Percentiles rank a stretch among this genome's conserved stretches.
Evolutionary conservation across 2,797 vertebrate genomes (phyloP).

Genomic region (Microctenopoma steveboyesi): DNA sequence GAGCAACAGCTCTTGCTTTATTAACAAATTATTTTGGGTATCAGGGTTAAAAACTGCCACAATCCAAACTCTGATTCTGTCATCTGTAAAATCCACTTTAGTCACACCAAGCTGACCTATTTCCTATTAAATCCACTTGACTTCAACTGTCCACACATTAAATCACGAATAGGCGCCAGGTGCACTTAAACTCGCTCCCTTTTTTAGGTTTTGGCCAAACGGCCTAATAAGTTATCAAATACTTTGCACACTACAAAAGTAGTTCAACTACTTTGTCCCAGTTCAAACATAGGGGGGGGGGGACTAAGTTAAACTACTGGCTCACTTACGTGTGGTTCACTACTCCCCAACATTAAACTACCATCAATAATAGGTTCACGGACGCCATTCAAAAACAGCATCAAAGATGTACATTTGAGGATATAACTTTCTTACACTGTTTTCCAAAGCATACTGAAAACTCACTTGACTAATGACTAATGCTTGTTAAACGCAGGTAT

Average conservation of each 20-base stretch:
- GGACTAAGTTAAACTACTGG: too few species aligned
- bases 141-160: slow-evolving; percentile 3
- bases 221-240: too few species aligned
- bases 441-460: neutral
- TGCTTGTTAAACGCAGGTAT: neutral
- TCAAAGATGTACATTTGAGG: too few species aligned
- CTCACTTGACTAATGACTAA: neutral
- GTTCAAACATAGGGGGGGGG: too few species aligned
- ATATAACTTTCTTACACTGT: too few species aligned
- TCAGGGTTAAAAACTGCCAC: slow-evolving; percentile 1
- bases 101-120: slow-evolving; percentile 20
- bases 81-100: slow-evolving; percentile 27
- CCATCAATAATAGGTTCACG: too few species aligned
- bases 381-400: too few species aligned
- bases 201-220: too few species aligned
- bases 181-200: neutral
- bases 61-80: slow-evolving; percentile 31
- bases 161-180: neutral
- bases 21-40: slow-evolving; percentile 10
- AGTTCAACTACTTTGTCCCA: too few species aligned
- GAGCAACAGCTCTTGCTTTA: neutral
- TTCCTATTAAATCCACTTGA: slow-evolving; percentile 42
- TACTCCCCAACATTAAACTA: too few species aligned
- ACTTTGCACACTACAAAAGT: too few species aligned
- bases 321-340: too few species aligned